Base-by-base conservation (phyloP, 2,888 invertebrate genomes). In the Hypena proboscidalis region DNA sequence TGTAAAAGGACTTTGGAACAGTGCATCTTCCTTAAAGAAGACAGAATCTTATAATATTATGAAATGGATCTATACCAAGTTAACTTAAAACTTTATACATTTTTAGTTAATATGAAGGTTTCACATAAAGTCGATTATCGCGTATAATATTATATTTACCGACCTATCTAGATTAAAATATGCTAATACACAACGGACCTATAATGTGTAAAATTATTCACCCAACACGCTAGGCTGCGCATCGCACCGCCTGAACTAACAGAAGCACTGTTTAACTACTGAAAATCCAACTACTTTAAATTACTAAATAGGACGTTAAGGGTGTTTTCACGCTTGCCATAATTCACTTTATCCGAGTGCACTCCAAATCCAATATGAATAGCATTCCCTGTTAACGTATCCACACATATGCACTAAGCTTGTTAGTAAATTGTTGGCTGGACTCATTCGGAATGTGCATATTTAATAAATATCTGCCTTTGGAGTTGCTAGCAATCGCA, bases 221-320 rank as follows among this genome's bases (percentile, higher is more conserved):
- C 61, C 60, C 64, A 70, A 72, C 67, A 59, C 71, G 74, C 67
- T 67, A 70, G 72, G 74, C 71, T 76, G 77, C 70, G 73, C 77
- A 77, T 74, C 73, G 77, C 75, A 71, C 70, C 64, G 73, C 74
- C 78, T 83, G 78, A 83, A 81, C 80, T 68, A 82, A 85, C 83
- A 84, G 58, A 63, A 19, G 67, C 74, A 80, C 81, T 83, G 80
- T 84, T 84, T 80, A 77, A 76, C 70, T 79, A 77, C 71, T 73
- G 76, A 70, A 64, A 73, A 78, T 77, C 73, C 74, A 74, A 77
- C 74, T 77, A 75, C 73, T 75, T 72, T 67, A 58, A 6, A n/a
- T 9, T 23, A 21, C 32, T 63, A 45, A 30, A 25, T 25, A 19
- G 1, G 23, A 5, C 1, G 11, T 6, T 15, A 14, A 2, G 23